Evolutionary conservation across 1,140 invertebrate species (phyloP).

Genomic region (Cotesia glomerata): DNA sequence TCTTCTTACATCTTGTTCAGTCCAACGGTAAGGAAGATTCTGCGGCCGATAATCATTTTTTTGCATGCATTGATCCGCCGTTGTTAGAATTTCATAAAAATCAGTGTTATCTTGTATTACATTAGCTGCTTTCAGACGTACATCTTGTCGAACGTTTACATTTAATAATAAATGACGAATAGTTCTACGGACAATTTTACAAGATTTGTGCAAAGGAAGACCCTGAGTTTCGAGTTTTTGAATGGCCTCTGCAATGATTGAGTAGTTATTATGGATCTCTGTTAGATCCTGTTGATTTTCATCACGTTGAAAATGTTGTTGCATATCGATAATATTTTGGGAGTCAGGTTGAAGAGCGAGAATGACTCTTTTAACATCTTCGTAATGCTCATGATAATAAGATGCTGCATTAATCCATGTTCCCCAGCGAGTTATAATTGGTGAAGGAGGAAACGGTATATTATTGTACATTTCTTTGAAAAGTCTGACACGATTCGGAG

Average conservation of each 20-base stretch:
- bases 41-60: too few relatives aligned
- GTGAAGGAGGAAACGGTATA: not conserved
- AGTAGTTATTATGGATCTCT: not conserved
- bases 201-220: too few relatives aligned
- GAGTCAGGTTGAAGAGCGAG: not conserved
- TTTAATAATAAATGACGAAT: too few relatives aligned
- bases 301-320: not conserved
- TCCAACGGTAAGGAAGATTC: too few relatives aligned
- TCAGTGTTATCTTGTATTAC: too few relatives aligned
- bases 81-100: too few relatives aligned
- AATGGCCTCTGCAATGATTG: not conserved
- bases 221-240: not conserved
- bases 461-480: not conserved
- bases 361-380: not conserved
- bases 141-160: too few relatives aligned
- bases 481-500: not conserved
- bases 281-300: not conserved
- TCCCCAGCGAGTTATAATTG: not conserved
- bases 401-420: not conserved
- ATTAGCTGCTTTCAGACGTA: too few relatives aligned
- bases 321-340: not conserved
- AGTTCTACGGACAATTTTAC: too few relatives aligned
- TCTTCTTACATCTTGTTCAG: too few relatives aligned
- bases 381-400: not conserved
- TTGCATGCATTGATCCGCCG: too few relatives aligned